phyloP scores from a whole-genome alignment of 2,113 vertebrate genomes.

The Blennius ocellaris region DNA sequence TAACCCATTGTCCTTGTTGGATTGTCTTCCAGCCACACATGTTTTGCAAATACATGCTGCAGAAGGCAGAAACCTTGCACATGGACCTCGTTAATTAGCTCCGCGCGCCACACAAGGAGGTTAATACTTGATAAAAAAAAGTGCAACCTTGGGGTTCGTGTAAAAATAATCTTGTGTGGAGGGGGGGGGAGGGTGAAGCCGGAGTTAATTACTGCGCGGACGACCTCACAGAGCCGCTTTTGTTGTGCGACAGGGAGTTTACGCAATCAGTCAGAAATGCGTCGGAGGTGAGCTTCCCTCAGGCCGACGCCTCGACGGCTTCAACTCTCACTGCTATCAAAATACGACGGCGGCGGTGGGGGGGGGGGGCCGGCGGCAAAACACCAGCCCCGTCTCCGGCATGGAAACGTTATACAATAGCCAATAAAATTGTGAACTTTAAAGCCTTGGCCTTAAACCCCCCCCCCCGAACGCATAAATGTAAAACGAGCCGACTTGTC shows the following conservation, averaged over 20 bases:
- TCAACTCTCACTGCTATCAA: constrained; percentile 79
- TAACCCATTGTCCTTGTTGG: constrained; percentile 1
- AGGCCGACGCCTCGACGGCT: constrained; percentile 71
- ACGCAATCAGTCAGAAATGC: constrained; percentile 80
- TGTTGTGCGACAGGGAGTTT: constrained; percentile 76
- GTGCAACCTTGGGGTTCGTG: constrained; percentile 28
- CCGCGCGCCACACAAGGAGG: not conserved
- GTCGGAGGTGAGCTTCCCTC: constrained; percentile 76
- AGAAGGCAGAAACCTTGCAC: not conserved
- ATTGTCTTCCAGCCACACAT: not conserved
- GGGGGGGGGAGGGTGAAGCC: constrained; percentile 35
- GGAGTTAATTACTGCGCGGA: constrained; percentile 56
- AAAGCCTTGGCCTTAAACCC: constrained; percentile 77
- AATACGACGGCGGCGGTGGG: no score
- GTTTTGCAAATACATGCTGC: constrained; percentile 30
- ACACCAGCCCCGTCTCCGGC: constrained; percentile 61
- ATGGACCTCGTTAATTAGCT: constrained; percentile 43
- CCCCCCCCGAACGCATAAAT: constrained; percentile 73
- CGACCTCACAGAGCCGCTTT: constrained; percentile 69
- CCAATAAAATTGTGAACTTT: constrained; percentile 76
- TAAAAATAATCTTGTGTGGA: constrained; percentile 43
- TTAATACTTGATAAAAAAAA: constrained; percentile 56
- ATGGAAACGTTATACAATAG: constrained; percentile 79
- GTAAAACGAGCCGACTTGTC: constrained; percentile 77
- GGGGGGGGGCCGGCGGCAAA: constrained; percentile 57